Percentiles rank a stretch among this genome's conserved stretches.
phyloP scores from a whole-genome alignment of 2,888 invertebrate species.

The Acronicta leporina region DNA sequence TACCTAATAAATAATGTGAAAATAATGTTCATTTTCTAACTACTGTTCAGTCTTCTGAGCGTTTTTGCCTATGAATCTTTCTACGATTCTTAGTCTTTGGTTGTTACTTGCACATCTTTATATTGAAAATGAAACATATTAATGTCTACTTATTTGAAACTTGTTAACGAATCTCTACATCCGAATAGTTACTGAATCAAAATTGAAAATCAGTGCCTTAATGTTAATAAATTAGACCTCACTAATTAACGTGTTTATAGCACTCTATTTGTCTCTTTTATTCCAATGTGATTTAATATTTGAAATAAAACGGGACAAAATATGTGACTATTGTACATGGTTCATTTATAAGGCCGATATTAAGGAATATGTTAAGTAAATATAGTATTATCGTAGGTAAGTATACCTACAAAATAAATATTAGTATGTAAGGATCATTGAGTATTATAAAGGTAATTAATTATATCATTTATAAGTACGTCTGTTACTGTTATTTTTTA shows the following conservation, averaged over 20 bases:
- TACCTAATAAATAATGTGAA: too few species aligned
- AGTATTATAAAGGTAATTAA: conserved; percentile 51
- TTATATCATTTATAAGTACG: conserved; percentile 22
- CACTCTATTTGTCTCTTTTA: too few species aligned
- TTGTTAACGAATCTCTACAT: conserved; percentile 32
- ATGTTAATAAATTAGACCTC: background rate
- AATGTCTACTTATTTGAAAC: background rate
- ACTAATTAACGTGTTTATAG: too few species aligned
- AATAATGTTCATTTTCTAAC: background rate
- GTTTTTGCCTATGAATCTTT: conserved; percentile 5
- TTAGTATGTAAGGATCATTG: conserved; percentile 44
- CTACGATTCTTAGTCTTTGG: conserved; percentile 15
- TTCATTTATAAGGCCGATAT: too few species aligned
- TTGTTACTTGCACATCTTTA: conserved; percentile 7
- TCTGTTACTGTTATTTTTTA: conserved; percentile 8
- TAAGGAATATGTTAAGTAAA: too few species aligned
- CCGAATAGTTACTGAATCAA: conserved; percentile 20
- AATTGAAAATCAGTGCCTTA: conserved; percentile 25
- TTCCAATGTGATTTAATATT: too few species aligned
- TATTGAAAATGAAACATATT: background rate
- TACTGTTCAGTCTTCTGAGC: background rate
- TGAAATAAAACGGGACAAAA: too few species aligned
- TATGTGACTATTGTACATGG: too few species aligned
- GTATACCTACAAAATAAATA: conserved; percentile 3
- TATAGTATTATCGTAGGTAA: background rate